Percentiles rank a stretch among this genome's conserved stretches.
Evolutionary conservation across 2,113 vertebrate species (phyloP).

Genomic region (Pseudopipra pipra): DNA sequence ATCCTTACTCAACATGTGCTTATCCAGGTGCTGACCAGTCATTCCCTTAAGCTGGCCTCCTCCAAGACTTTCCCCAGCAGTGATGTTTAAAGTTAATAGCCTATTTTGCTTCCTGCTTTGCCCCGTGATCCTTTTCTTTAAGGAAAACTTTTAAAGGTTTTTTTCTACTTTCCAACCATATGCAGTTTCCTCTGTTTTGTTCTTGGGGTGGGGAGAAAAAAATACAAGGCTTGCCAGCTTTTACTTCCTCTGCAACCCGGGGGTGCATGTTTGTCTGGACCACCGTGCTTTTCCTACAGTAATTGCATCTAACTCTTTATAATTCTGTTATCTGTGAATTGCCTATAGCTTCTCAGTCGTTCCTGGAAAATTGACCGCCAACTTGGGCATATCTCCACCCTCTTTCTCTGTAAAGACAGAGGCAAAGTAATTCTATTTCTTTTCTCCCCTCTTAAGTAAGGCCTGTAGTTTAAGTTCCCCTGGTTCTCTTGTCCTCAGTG

Average conservation of each 20-base stretch:
- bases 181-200: conserved; percentile 42
- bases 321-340: conserved; percentile 68
- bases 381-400: conserved; percentile 76
- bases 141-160: background rate
- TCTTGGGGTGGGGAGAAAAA: conserved; percentile 32
- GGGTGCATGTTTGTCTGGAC: conserved; percentile 62
- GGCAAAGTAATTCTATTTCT: conserved; percentile 63
- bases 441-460: conserved; percentile 62
- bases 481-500: conserved; percentile 43
- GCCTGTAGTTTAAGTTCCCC: conserved; percentile 58
- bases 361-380: conserved; percentile 75
- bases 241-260: conserved; percentile 18
- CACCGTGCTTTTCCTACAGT: conserved; percentile 53
- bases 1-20: conserved; percentile 29
- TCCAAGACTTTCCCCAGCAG: conserved; percentile 31
- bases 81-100: conserved; percentile 33
- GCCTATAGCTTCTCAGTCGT: conserved; percentile 72
- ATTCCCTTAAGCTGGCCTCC: conserved; percentile 26
- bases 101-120: conserved; percentile 45
- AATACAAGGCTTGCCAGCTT: conserved; percentile 15
- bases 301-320: conserved; percentile 52
- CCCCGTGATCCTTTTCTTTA: conserved; percentile 40
- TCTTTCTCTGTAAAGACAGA: conserved; percentile 82
- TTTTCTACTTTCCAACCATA: conserved; percentile 19
- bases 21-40: conserved; percentile 53